A percentile compares a stretch with the other conserved stretches of the same genome.
phyloP scores from a whole-genome alignment of 1,140 invertebrate species.

The Globodera rostochiensis region DNA sequence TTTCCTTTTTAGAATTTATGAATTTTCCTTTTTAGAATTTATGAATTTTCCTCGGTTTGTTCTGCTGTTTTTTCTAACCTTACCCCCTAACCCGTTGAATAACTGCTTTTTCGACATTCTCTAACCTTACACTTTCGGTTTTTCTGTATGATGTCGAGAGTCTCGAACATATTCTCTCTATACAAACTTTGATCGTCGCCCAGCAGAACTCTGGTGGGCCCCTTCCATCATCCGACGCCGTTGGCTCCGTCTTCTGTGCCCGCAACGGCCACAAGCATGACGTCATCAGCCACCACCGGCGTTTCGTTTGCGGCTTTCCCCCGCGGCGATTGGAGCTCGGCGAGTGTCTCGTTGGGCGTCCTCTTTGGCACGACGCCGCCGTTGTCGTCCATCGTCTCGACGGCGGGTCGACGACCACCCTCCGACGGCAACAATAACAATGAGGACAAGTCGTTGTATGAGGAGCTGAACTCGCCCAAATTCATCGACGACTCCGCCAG shows the following conservation, averaged over 20 bases:
- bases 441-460: constrained; percentile 43
- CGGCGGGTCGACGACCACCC: constrained; percentile 20
- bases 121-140: too few species aligned
- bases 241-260: neutral
- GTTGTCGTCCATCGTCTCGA: constrained; percentile 7
- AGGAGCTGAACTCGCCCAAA: constrained; percentile 36
- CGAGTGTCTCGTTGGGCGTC: constrained; percentile 15
- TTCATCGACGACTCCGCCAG: neutral
- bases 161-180: neutral
- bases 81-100: neutral
- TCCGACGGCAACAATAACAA: constrained; percentile 1
- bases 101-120: neutral
- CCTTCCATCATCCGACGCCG: constrained; percentile 13
- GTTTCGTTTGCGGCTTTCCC: constrained; percentile 50
- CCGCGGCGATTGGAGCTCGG: constrained; percentile 23
- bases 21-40: too few species aligned
- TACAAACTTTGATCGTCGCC: neutral
- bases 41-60: too few species aligned
- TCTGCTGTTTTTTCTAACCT: too few species aligned
- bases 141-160: too few species aligned
- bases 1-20: neutral
- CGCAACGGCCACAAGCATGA: neutral
- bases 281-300: constrained; percentile 14
- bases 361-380: constrained; percentile 36
- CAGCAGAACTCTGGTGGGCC: constrained; percentile 42